Percentiles rank a stretch among this genome's conserved stretches.
These are phyloP conservation scores for Macrostomum lignano DNA, from an alignment of 1,140 invertebrate species.

Conservation along the genomic window DNA sequence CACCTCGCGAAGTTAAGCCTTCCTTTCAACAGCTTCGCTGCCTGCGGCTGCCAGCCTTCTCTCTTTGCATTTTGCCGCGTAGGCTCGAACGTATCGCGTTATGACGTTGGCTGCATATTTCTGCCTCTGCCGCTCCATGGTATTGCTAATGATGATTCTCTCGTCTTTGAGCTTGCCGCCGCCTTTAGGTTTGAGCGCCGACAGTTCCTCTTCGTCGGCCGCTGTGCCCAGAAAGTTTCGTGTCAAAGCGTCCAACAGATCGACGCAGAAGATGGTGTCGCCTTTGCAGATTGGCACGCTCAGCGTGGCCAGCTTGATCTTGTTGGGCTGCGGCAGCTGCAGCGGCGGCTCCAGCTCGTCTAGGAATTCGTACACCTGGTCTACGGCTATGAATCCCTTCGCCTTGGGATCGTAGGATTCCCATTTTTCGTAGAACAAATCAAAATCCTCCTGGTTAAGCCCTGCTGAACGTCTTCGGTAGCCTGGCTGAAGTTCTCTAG, in stretches of 20 bases:
- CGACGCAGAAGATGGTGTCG: slow-evolving; percentile 80
- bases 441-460: slow-evolving; percentile 81
- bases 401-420: slow-evolving; percentile 88
- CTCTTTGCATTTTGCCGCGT: too few relatives aligned
- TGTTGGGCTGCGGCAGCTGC: slow-evolving; percentile 91
- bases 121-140: too few relatives aligned
- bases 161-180: too few relatives aligned
- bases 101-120: too few relatives aligned
- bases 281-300: slow-evolving; percentile 89
- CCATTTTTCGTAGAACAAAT: slow-evolving; percentile 99
- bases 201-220: too few relatives aligned
- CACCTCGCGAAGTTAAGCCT: too few relatives aligned
- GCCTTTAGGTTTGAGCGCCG: too few relatives aligned
- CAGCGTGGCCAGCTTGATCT: slow-evolving; percentile 91
- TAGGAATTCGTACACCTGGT: slow-evolving; percentile 67
- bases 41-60: too few relatives aligned
- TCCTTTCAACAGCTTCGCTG: too few relatives aligned
- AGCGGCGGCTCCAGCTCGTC: slow-evolving; percentile 37
- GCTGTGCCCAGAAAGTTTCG: slow-evolving; percentile 84
- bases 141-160: too few relatives aligned
- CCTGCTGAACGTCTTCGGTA: slow-evolving; percentile 89
- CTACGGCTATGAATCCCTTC: slow-evolving; percentile 74
- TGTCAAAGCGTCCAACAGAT: slow-evolving; percentile 68
- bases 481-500: slow-evolving; percentile 91
- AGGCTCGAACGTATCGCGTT: too few relatives aligned